A percentile compares a stretch with the other conserved stretches of the same genome.
Conservation (phyloP, 2,113 vertebrate species). For the Scatophagus argus region DNA sequence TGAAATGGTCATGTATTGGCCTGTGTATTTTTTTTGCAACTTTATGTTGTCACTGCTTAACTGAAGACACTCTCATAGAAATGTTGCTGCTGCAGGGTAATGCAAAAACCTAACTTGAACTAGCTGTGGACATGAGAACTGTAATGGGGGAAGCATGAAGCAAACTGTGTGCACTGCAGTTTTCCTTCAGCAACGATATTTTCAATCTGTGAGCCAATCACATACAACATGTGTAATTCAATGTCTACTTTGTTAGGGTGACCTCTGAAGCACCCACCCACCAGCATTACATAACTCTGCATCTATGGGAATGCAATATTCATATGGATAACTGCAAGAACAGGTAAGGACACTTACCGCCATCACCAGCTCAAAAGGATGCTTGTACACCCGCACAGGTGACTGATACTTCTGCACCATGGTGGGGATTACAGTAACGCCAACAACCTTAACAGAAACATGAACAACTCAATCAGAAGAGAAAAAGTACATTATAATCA, state of each 20-base stretch:
- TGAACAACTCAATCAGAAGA: constrained; percentile 14
- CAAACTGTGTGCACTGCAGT: background rate
- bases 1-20: too few species aligned
- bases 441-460: constrained; percentile 64
- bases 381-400: constrained; percentile 95
- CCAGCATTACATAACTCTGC: constrained; percentile 50
- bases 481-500: background rate
- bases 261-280: constrained; percentile 27
- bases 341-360: constrained; percentile 88
- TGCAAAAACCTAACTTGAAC: constrained; percentile 11
- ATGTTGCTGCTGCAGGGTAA: background rate
- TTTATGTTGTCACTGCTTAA: background rate
- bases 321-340: background rate
- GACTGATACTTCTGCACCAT: constrained; percentile 99
- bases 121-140: background rate
- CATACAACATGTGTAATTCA: constrained; percentile 27
- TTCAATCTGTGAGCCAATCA: background rate
- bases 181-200: background rate
- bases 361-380: constrained; percentile 98
- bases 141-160: background rate
- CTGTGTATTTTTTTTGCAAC: background rate
- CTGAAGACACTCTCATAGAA: background rate
- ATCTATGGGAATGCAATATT: constrained; percentile 47
- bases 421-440: constrained; percentile 64
- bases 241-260: constrained; percentile 15